Evolutionary conservation across 2,113 vertebrate genomes (phyloP).

Genomic region (Fulmarus glacialis): DNA sequence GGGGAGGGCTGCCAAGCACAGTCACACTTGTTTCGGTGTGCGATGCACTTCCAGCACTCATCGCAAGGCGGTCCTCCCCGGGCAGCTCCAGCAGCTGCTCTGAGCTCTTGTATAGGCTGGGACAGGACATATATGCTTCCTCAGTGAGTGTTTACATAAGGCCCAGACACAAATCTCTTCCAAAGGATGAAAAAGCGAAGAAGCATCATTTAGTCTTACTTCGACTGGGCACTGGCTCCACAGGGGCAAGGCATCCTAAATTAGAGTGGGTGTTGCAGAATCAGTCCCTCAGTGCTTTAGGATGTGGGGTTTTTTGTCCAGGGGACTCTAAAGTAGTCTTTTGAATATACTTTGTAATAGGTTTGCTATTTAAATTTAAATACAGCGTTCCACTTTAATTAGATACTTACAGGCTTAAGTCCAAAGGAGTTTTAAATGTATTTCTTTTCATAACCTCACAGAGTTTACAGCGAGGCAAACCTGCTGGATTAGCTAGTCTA

Average conservation of each 20-base stretch:
- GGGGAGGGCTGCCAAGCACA: neutral
- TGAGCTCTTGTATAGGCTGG: neutral
- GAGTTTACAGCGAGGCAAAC: neutral
- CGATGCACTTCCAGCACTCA: neutral
- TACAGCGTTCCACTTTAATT: neutral
- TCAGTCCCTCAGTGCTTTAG: neutral
- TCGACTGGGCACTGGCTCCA: neutral
- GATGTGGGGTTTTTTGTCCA: neutral
- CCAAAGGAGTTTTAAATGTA: neutral
- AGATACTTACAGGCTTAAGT: neutral
- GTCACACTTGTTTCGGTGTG: accelerated
- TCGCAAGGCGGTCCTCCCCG: neutral
- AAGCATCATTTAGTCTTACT: neutral
- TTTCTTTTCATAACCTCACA: neutral
- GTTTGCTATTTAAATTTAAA: slow-evolving; percentile 17
- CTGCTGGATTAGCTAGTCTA: neutral
- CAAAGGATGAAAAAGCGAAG: neutral
- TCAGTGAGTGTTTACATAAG: neutral
- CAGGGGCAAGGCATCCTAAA: neutral
- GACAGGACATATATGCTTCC: neutral
- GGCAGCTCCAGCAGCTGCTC: neutral
- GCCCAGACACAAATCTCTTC: neutral
- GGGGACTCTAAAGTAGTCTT: neutral
- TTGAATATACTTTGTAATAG: neutral
- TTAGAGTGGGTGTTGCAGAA: neutral